Conservation (phyloP, 2,888 invertebrate genomes). For the Aethes cnicana region DNA sequence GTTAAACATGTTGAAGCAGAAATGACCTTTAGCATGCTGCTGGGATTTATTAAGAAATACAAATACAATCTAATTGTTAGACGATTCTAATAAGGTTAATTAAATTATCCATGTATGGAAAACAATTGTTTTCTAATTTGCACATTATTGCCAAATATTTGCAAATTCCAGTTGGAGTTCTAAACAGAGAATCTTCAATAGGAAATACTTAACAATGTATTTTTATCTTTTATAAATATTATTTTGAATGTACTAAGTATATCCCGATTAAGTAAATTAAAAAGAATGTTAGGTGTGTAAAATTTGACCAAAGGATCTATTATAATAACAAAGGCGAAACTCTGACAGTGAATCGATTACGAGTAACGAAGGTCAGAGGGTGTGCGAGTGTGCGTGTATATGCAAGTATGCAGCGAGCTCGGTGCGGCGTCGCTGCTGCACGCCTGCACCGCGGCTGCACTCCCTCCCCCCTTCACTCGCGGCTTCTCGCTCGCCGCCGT, state of each 20-base stretch:
- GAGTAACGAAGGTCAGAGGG: constrained; percentile 77
- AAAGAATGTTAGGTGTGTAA: constrained; percentile 40
- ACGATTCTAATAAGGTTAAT: too few species aligned
- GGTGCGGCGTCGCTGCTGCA: constrained; percentile 81
- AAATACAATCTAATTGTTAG: too few species aligned
- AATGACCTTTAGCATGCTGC: too few species aligned
- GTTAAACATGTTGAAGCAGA: constrained; percentile 1
- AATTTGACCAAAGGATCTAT: constrained; percentile 52
- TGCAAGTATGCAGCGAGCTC: constrained; percentile 83
- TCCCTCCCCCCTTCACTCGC: constrained; percentile 81
- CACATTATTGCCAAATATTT: too few species aligned
- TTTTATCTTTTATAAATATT: too few species aligned
- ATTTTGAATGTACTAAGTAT: too few species aligned
- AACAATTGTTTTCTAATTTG: too few species aligned
- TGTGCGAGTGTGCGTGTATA: constrained; percentile 75
- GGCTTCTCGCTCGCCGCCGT: constrained; percentile 80
- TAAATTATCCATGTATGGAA: too few species aligned
- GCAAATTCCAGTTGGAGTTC: too few species aligned
- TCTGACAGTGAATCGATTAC: constrained; percentile 74
- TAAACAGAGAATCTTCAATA: too few species aligned
- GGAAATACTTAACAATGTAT: too few species aligned
- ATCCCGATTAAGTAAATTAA: background rate
- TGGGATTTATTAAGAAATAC: too few species aligned
- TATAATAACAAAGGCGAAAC: constrained; percentile 68
- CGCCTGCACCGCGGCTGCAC: constrained; percentile 82